Percentiles rank a stretch among this genome's conserved stretches.
Conservation (phyloP, 2,888 invertebrate genomes). For the Capitulum mitella region DNA sequence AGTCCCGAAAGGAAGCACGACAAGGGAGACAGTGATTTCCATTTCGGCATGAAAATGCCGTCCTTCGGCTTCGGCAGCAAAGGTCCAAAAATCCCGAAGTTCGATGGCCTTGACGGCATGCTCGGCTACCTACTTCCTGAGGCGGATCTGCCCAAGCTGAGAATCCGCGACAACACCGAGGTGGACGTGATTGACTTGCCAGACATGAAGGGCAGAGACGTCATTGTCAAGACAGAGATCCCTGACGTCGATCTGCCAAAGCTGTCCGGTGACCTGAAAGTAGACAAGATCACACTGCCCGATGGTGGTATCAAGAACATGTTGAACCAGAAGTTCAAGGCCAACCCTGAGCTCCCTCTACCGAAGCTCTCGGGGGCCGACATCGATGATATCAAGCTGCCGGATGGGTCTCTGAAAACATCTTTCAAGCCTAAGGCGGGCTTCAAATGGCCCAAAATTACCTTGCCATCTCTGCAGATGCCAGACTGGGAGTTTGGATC, state of each 20-base stretch:
- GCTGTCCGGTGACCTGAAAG: neutral
- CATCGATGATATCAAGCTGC: neutral
- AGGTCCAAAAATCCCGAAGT: neutral
- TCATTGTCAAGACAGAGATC: neutral
- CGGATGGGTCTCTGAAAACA: neutral
- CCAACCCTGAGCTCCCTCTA: neutral
- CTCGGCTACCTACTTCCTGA: neutral
- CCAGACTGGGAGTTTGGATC: slow-evolving; percentile 7
- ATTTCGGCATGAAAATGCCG: neutral
- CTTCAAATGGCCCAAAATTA: neutral
- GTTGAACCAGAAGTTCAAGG: neutral
- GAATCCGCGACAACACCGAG: slow-evolving; percentile 1
- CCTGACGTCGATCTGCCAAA: neutral
- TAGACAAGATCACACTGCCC: neutral
- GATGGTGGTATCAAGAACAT: neutral
- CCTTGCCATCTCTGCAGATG: neutral
- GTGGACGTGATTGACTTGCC: neutral
- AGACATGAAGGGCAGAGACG: neutral
- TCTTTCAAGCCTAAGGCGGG: slow-evolving; percentile 5
- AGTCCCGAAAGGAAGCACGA: neutral
- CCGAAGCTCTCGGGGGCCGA: slow-evolving; percentile 7
- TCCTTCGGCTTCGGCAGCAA: neutral
- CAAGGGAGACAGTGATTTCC: neutral
- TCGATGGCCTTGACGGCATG: neutral
- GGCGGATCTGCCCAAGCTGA: neutral